Evolutionary conservation across 37 sponge, comb jelly and placozoan genomes (phyloP).

Genomic region (Crambe crambe): DNA sequence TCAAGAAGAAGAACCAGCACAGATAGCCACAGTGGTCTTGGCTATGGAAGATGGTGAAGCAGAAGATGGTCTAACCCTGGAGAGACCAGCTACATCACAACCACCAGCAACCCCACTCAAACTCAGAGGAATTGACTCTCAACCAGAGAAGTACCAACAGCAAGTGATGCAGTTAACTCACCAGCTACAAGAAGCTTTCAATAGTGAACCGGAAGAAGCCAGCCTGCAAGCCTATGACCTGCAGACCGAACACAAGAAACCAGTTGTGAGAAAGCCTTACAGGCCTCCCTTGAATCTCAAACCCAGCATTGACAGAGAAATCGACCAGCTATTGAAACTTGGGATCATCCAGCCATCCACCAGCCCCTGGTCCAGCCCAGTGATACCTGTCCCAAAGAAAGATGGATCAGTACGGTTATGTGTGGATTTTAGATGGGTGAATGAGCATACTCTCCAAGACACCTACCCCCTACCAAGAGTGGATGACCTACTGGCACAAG

Average conservation of each 20-base stretch:
- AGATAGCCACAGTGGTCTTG: neutral
- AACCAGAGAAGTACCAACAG: neutral
- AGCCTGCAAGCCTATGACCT: neutral
- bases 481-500: conserved; percentile 8
- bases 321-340: neutral
- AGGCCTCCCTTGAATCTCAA: neutral
- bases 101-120: neutral
- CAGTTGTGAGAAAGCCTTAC: neutral
- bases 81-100: neutral
- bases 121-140: neutral
- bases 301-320: neutral
- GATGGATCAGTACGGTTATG: conserved; percentile 13
- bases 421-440: conserved; percentile 14
- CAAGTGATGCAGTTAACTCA: neutral
- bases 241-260: neutral
- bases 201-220: neutral
- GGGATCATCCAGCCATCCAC: conserved; percentile 6
- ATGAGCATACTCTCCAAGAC: neutral
- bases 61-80: neutral
- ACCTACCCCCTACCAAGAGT: conserved; percentile 12
- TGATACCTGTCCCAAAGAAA: conserved; percentile 17
- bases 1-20: neutral
- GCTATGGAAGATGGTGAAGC: neutral
- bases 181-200: neutral
- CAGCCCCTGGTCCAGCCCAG: conserved; percentile 16